Percentiles rank a stretch among this genome's conserved stretches.
These are phyloP conservation scores for Palythoa grandiflora DNA, from an alignment of 92 coral and sea anemone genomes.

Conservation along the genomic window DNA sequence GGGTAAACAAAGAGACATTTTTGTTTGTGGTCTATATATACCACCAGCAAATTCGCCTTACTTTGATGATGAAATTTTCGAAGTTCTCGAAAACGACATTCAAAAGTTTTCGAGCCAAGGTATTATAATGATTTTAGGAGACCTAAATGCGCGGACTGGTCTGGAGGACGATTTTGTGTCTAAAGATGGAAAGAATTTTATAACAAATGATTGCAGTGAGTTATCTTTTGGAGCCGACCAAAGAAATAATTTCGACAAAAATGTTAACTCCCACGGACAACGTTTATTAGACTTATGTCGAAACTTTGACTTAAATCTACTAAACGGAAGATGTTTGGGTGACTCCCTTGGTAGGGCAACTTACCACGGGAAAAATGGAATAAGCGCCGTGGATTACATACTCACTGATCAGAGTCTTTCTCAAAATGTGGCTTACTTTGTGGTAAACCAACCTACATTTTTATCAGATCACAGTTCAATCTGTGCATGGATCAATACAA, in stretches of 20 bases:
- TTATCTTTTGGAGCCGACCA: slow-evolving; percentile 4
- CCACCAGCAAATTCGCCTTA: slow-evolving; percentile 31
- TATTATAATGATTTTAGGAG: slow-evolving; percentile 16
- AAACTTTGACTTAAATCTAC: slow-evolving; percentile 57
- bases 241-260: slow-evolving; percentile 53
- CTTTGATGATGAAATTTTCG: slow-evolving; percentile 31
- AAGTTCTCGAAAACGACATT: slow-evolving; percentile 21
- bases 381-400: slow-evolving; percentile 50
- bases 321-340: slow-evolving; percentile 67
- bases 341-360: slow-evolving; percentile 61
- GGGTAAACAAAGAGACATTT: slow-evolving; percentile 22
- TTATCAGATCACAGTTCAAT: slow-evolving; percentile 58
- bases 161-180: slow-evolving; percentile 31
- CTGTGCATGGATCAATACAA: slow-evolving; percentile 43
- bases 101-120: slow-evolving; percentile 34
- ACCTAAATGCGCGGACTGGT: slow-evolving; percentile 33
- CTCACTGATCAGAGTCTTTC: slow-evolving; percentile 38
- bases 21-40: slow-evolving; percentile 15
- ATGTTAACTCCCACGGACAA: slow-evolving; percentile 60
- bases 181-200: slow-evolving; percentile 47
- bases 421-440: slow-evolving; percentile 40
- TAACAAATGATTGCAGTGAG: slow-evolving; percentile 15
- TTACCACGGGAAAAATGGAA: slow-evolving; percentile 57
- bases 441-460: slow-evolving; percentile 51
- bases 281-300: slow-evolving; percentile 59